Evolutionary conservation across 1,140 invertebrate genomes (phyloP), one percentile per base, ranked within the genome.

Genomic region (Tetragonula clypearis): DNA sequence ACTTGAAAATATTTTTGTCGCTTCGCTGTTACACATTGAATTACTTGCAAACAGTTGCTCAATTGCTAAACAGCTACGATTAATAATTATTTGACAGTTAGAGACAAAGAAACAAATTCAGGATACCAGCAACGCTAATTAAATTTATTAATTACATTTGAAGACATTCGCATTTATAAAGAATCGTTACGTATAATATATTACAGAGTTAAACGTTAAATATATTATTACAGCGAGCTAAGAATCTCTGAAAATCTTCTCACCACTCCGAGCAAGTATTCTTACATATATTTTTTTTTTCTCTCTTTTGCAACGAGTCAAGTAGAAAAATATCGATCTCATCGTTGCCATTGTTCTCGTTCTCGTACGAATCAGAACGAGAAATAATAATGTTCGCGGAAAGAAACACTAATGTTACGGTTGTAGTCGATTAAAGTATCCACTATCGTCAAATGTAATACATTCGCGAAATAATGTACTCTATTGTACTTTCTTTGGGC

Each of bases 291-390:
- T 19, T 68, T 23, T 35, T 23, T 35, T 41, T 75, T 9, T 65
- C 41, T 49, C 8, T 9, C 8, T 49, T 56, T 30, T 76, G 23
- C 6, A 41, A 73, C 58, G 41, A 69, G 23, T 49, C 56, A 35
- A 62, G 41, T 84, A 79, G 75, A 84, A 84, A 84, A 79, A 84
- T 84, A 84, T 79, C 41, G 65, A n/a, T 76, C 26, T 35, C n/a
- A 26, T 71, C 56, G 35, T 35, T 26, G 49, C 15, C 30, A 62
- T 11, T 19, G 19, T 21, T 23, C 14, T 75, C n/a, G n/a, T n/a
- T n/a, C n/a, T n/a, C n/a, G 17, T 17, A 56, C 49, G 9, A 75
- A 81, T 72, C 58, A 23, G n/a, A 74, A 74, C 17, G 23, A 30
- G 6, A 15, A 49, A 74, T 74, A 60, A 41, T 66, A 62, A 74